Percentiles rank a stretch among this genome's conserved stretches.
Evolutionary conservation across 2,888 invertebrate species (phyloP).

Genomic region (Leucozona laternaria): DNA sequence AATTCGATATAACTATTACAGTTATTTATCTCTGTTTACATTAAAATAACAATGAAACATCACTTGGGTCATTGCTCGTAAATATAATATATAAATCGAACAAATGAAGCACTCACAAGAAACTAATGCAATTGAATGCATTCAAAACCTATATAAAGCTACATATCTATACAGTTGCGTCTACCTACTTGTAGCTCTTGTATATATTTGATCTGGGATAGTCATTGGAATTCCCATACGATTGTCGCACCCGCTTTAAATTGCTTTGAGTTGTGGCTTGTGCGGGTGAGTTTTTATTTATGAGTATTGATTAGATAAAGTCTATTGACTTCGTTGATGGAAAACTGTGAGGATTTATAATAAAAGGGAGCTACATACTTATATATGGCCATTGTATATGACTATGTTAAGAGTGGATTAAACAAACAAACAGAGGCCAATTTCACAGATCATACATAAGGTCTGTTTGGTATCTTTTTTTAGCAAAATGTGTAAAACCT

Average conservation of each 20-base stretch:
- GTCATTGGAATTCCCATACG: not conserved
- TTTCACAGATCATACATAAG: too few species aligned
- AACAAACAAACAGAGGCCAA: too few species aligned
- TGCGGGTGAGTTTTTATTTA: not conserved
- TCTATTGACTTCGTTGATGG: not conserved
- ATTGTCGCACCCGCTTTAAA: not conserved
- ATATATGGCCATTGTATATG: too few species aligned
- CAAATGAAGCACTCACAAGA: not conserved
- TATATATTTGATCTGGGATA: not conserved
- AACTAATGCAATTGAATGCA: slow-evolving; percentile 19
- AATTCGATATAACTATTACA: not conserved
- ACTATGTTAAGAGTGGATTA: not conserved
- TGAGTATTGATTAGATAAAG: not conserved
- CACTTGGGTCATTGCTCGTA: not conserved
- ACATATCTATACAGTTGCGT: not conserved
- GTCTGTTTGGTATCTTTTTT: too few species aligned
- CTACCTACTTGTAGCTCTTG: not conserved
- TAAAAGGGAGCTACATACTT: not conserved
- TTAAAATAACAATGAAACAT: not conserved
- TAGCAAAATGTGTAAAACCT: too few species aligned
- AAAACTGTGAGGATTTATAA: not conserved
- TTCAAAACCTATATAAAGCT: not conserved
- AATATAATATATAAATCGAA: not conserved
- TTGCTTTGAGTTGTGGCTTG: not conserved
- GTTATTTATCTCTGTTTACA: not conserved